Base-by-base conservation (phyloP, 2,888 invertebrate genomes). In the Xestia sexstrigata region DNA sequence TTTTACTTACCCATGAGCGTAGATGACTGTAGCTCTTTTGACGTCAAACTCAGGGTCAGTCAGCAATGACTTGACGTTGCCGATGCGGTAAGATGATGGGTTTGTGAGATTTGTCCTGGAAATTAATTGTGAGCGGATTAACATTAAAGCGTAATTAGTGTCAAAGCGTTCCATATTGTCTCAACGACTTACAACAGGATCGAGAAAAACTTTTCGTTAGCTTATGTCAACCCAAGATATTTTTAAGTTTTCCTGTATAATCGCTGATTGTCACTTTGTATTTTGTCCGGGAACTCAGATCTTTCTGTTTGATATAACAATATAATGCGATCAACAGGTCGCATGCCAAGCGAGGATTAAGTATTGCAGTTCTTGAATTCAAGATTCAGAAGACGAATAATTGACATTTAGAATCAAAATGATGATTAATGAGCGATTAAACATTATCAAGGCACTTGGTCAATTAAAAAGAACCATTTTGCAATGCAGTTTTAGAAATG, bases 1-100 rank as follows among this genome's bases (percentile, higher is more conserved):
- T 65, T n/a, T n/a, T 0, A 68, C 88, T 87, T 86, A 94, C 94
- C 94, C 97, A 67, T 97, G 97, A 6, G 95, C 90, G 76, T 96
- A 97, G 0, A 97, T 0, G 0, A 94, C 90, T 6, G 94, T 95
- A 0, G 93, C 92, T 77, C 89, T 93, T 1, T 74, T 74, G 0
- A 78, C 47, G 71, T 93, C 91, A 70, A 95, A 94, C 17, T 79
- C 78, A 0, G 91, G 87, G 17, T 92, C 88, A 0, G 80, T 74
- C 15, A 93, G 73, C 52, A 95, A 70, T 0, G 79, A 78, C 62
- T 89, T 89, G 45, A 90, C 78, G 5, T 88, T 87, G 0, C 84
- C 85, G 26, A 92, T 84, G 0, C 87, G 88, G 55, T 90, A 92
- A 0, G 90, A 84, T 0, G 79, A 81, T 0, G 91, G 90, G 11